Base-by-base conservation (phyloP, 2,888 invertebrate genomes). In the Spodoptera picta region DNA sequence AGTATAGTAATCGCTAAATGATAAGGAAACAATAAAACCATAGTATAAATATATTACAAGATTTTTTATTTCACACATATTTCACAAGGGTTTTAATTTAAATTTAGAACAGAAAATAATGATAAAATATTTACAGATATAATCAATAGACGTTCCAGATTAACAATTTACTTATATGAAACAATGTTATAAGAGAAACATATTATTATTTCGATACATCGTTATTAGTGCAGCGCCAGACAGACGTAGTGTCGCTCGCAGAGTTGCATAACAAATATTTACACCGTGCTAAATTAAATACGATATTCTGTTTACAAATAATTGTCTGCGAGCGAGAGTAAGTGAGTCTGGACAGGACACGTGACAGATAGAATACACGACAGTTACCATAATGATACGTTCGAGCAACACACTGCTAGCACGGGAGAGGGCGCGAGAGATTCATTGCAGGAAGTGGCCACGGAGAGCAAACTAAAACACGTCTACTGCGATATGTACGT, bases 1-100 rank as follows among this genome's bases (percentile, higher is more conserved):
- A 43, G 48, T 31, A 45, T 24, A 12, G 41, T 50, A 47, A 48
- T 64, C 65, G 36, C 56, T 23, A 41, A 23, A 31, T n/a, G 36
- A 19, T 14, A 9, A 12, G 5, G 2, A 85, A 6, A 36, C 36
- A 36, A 81, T 77, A 83, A 85, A 87, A 81, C 74, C 45, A 61
- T 60, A 19, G 42, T 62, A 50, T 83, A 80, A 85, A 88, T 93
- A 94, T 93, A 93, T 92, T 94, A 93, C 94, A 94, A 90, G 87
- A 83, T 90, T 90, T 87, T 91, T 92, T 92, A 92, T 93, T 93
- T 91, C 93, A 94, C 94, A 93, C 93, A 87, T 93, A 93, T 92
- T 91, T 92, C 91, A 92, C 91, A 92, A 88, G 83, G 85, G 82
- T 82, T 89, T 90, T 85, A 88, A 89, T 90, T 92, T 88, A 88